Conservation (phyloP, 2,888 invertebrate species). For the Corythucha ciliata region DNA sequence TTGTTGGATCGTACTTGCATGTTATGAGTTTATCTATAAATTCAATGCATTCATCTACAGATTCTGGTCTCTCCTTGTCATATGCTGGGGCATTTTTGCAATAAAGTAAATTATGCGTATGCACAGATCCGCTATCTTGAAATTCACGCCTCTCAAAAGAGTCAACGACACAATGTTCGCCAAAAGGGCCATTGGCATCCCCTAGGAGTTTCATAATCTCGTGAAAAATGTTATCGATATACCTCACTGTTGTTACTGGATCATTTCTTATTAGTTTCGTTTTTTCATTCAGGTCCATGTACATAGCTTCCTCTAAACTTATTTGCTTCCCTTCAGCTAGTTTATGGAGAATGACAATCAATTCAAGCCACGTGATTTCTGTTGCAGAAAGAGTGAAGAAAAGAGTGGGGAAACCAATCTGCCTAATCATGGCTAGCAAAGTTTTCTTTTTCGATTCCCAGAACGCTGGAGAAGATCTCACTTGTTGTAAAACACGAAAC, state of each 20-base stretch:
- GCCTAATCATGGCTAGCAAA: slow-evolving; percentile 26
- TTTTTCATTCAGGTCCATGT: slow-evolving; percentile 1
- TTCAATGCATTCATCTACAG: not conserved
- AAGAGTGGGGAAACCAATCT: slow-evolving; percentile 23
- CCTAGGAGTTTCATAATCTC: slow-evolving; percentile 21
- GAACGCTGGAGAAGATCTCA: slow-evolving; percentile 16
- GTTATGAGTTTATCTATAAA: slow-evolving; percentile 10
- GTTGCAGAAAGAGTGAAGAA: slow-evolving; percentile 16
- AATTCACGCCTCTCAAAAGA: slow-evolving; percentile 17
- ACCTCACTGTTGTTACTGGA: slow-evolving; percentile 15
- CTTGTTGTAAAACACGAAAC: slow-evolving; percentile 7
- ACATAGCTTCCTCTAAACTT: not conserved
- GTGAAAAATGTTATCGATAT: slow-evolving; percentile 12
- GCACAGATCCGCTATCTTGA: slow-evolving; percentile 28
- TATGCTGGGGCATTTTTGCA: slow-evolving; percentile 24
- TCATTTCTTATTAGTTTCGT: slow-evolving; percentile 13
- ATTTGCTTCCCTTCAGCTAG: not conserved
- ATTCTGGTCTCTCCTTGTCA: not conserved
- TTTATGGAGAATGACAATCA: slow-evolving; percentile 9
- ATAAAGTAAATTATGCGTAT: slow-evolving; percentile 26
- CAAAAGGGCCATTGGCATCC: slow-evolving; percentile 26
- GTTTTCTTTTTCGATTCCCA: slow-evolving; percentile 23
- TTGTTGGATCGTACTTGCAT: slow-evolving; percentile 11
- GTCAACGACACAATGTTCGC: slow-evolving; percentile 13
- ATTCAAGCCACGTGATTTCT: slow-evolving; percentile 10